These are phyloP conservation scores for Cosmorhoe ocellata DNA, from an alignment of 2,888 invertebrate species.

Conservation along the genomic window DNA sequence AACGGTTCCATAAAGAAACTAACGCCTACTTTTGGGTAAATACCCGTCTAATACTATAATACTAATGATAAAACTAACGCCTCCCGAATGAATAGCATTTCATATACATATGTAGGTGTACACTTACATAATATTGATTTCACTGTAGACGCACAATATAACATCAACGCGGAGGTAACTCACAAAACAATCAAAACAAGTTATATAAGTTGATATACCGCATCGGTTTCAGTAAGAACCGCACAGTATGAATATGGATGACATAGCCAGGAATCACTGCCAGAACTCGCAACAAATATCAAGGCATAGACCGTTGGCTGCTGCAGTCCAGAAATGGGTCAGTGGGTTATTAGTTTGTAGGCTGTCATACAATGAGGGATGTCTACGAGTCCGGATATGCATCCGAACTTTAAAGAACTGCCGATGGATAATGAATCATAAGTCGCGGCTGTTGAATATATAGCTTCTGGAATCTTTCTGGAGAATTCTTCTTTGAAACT, in stretches of 20 bases:
- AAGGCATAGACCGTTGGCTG: constrained; percentile 63
- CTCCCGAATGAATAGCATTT: constrained; percentile 4
- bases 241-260: constrained; percentile 60
- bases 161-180: constrained; percentile 30
- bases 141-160: constrained; percentile 37
- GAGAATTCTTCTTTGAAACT: constrained; percentile 55
- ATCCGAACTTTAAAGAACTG: constrained; percentile 48
- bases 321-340: constrained; percentile 76
- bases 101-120: too few species aligned
- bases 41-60: too few species aligned
- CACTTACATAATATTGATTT: constrained; percentile 45
- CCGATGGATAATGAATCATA: background rate
- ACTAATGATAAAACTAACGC: too few species aligned
- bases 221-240: constrained; percentile 38
- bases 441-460: too few species aligned
- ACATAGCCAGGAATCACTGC: constrained; percentile 61
- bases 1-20: too few species aligned
- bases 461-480: too few species aligned
- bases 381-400: constrained; percentile 65
- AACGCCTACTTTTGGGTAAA: too few species aligned
- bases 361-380: constrained; percentile 76
- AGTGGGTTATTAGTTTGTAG: constrained; percentile 71
- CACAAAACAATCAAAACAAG: constrained; percentile 34
- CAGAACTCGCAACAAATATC: constrained; percentile 73
- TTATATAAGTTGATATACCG: constrained; percentile 26